Evolutionary conservation across 2,888 invertebrate genomes (phyloP), one percentile per base, ranked within the genome.

Genomic region (Heliconius ethilla): DNA sequence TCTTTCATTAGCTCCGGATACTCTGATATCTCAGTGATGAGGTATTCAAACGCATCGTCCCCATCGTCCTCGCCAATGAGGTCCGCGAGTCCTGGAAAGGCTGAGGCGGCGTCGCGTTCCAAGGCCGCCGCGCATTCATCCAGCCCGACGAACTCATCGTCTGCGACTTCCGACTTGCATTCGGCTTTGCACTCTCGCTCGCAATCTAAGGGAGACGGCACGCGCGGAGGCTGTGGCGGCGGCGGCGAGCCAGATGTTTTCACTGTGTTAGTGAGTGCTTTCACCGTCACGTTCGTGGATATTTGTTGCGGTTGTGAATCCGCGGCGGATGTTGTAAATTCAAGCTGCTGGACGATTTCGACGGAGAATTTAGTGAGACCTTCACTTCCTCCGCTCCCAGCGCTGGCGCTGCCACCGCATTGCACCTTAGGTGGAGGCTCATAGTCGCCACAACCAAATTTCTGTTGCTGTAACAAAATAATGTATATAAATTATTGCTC

Each of bases 211-310:
- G 97, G 96, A 77, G 97, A 96, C 87, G 98, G 97, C 87, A 97
- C 97, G 65, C 98, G 90, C 73, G 91, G 89, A 22, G 94, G 91
- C 79, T 93, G 94, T 83, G 89, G 86, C 76, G 93, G 89, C 77
- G 93, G 94, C 75, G 92, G 92, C 66, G 92, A 92, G 84, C 88
- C 90, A 77, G 92, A 92, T 11, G 92, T 90, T 84, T 93, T 94
- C 81, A 92, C 93, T 82, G 92, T 95, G 87, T 93, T 95, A 83
- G 90, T 95, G 85, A 94, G 90, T 79, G 93, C 94, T 84, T 98
- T 98, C 82, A 98, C 98, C 75, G 98, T 98, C 78, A 98, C 98
- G 94, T 98, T 98, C 83, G 98, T 98, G 87, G 97, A 97, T 83
- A 98, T 98, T 92, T 98, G 98, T 88, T 98, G 98, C 75, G 98